Evolutionary conservation across 2,888 invertebrate genomes (phyloP), one percentile per base, ranked within the genome.

Genomic region (Neocrepidodera transversa): DNA sequence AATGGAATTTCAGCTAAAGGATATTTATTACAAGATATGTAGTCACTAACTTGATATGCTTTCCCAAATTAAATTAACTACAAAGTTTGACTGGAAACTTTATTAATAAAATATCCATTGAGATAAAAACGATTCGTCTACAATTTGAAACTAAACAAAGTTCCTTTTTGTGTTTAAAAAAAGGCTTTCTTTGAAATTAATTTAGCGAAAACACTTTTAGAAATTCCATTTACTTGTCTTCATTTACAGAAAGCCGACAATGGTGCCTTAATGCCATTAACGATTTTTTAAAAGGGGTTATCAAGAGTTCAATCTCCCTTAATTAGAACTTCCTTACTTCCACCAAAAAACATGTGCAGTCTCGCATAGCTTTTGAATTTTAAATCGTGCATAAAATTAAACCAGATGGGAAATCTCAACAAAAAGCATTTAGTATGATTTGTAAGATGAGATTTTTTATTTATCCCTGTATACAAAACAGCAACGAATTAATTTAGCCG

Each of bases 271-370:
- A 28, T 28, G 5, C 10, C 40, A 23, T 42, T 42, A 42, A 42
- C 20, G 18, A 20, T 42, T 20, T 42, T 18, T 42, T 42, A 42
- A 16, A 23, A 42, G 42, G 40, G 42, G 42, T 42, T 42, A 42
- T 42, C 23, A 42, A 42, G 20, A 42, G 42, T 42, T 42, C 42
- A 42, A 42, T 23, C 20, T 11, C 20, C 42, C 13, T 20, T 42
- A 42, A 42, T 42, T 10, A 23, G 11, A 18, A 23, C 42, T 42
- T 42, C 42, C 42, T 42, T 10, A 42, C 20, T 42, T 42, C 8
- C 32, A 32, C 11, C 11, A 32, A 32, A n/a, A 32, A 32, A 8
- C 32, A 32, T 8, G 28, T 13, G 13, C 32, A 4, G 32, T 32
- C 32, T 32, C 11, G 13, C 13, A 32, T 32, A 32, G 11, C 6